phyloP scores from a whole-genome alignment of 2,888 invertebrate species.

The Ochropleura leucogaster region DNA sequence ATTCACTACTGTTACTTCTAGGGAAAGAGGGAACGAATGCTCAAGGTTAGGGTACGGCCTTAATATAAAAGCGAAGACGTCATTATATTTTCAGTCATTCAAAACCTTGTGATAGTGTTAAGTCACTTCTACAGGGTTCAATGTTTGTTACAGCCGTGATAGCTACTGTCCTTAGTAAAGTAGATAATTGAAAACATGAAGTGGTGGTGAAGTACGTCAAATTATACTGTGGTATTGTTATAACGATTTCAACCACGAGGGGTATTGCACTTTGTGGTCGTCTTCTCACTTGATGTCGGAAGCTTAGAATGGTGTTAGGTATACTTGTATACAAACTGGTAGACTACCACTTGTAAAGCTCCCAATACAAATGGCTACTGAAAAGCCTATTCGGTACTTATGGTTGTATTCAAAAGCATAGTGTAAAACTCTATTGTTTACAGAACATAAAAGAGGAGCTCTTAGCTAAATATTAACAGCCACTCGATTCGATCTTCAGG shows the following conservation, averaged over 20 bases:
- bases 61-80: background rate
- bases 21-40: too few relatives aligned
- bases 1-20: too few relatives aligned
- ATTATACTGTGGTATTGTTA: constrained; percentile 45
- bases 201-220: constrained; percentile 17
- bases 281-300: constrained; percentile 22
- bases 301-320: constrained; percentile 16
- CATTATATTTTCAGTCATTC: constrained; percentile 10
- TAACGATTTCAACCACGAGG: constrained; percentile 39
- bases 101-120: background rate
- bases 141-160: background rate
- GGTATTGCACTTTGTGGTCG: constrained; percentile 47
- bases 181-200: constrained; percentile 44
- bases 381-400: background rate
- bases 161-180: constrained; percentile 11
- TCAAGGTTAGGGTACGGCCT: too few relatives aligned
- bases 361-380: background rate
- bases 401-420: background rate
- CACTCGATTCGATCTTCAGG: too few relatives aligned
- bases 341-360: background rate
- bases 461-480: too few relatives aligned
- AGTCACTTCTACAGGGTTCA: background rate
- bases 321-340: background rate
- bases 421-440: too few relatives aligned
- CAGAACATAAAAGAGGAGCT: too few relatives aligned